A percentile compares a stretch with the other conserved stretches of the same genome.
phyloP scores from a whole-genome alignment of 2,113 vertebrate species.

The Chionis minor region DNA sequence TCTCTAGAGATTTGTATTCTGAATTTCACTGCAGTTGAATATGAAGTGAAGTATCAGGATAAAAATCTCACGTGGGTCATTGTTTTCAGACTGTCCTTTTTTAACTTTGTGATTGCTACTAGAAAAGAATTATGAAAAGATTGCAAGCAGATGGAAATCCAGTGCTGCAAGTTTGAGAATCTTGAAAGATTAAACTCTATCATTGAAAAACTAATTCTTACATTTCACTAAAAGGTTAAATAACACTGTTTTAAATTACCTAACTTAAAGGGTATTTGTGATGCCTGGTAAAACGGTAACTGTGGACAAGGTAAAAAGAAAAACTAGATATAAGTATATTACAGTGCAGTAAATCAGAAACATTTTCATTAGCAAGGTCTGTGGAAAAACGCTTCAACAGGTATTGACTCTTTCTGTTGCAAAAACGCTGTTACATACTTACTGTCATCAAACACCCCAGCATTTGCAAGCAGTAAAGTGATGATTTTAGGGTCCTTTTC shows the following conservation, averaged over 20 bases:
- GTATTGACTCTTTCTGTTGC: neutral
- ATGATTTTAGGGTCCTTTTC: constrained; percentile 99
- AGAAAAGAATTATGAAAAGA: neutral
- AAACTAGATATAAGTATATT: neutral
- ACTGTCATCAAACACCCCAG: constrained; percentile 98
- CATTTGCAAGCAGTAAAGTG: constrained; percentile 95
- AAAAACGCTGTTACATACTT: constrained; percentile 59
- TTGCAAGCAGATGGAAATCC: neutral
- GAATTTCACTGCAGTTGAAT: neutral
- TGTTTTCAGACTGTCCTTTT: neutral
- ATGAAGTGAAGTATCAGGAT: neutral
- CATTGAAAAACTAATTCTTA: neutral
- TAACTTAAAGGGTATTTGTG: neutral
- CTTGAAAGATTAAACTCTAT: neutral
- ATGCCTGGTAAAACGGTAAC: neutral
- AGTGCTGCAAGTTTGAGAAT: neutral
- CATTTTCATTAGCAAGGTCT: neutral
- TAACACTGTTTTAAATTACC: neutral
- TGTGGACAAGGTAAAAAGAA: neutral
- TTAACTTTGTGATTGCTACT: neutral
- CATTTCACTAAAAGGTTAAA: neutral
- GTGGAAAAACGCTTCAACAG: neutral
- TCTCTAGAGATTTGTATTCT: neutral
- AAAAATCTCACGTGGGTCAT: neutral
- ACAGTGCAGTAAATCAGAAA: neutral